Base-by-base conservation (phyloP, 2,888 invertebrate species). In the Xestobium rufovillosum region DNA sequence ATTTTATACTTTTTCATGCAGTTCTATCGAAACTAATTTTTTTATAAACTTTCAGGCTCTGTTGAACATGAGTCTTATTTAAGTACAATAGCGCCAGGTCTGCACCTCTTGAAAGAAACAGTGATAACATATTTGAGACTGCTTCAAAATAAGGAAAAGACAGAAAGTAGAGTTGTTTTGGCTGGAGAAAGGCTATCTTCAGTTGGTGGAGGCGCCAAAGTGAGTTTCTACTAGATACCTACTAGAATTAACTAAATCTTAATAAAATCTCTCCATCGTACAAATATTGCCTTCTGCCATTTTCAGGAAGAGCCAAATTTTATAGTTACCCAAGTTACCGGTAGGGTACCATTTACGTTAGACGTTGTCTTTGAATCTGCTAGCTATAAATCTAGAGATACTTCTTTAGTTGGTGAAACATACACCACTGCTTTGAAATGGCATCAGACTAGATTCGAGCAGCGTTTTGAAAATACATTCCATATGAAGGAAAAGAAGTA, bases 311-410 rank as follows among this genome's bases (percentile, higher is more conserved):
- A 71, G 39, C 77, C 85, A 0, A 88, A 89, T 61, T 84, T 88
- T 49, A 73, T 88, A 2, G 84, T 80, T 0, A 73, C 80, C n/a
- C 85, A 86, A 61, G 63, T 89, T 31, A 75, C 85, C 0, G 80
- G 80, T 0, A 78, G 78, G 47, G 70, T 87, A 0, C 90, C 92
- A 0, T 87, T 90, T 50, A 75, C 80, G 0, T 61, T 94, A 41
- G 94, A 95, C 55, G 69, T 94, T 1, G 76, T 83, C 1, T 95
- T 83, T 57, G 84, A 90, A 44, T 85, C 89, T 0, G 80, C 74
- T 4, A 83, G 78, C 36, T 75, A 68, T 39, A 69, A 73, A 3
- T 72, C 76, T 52, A 56, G 76, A 57, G 47, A 72, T 59, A 45
- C 66, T 58, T 55, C 70, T 31, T 65, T 81, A 2, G 71, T 72